Evolutionary conservation across 2,888 invertebrate genomes (phyloP), one percentile per base, ranked within the genome.

Genomic region (Habroteleia sp.): DNA sequence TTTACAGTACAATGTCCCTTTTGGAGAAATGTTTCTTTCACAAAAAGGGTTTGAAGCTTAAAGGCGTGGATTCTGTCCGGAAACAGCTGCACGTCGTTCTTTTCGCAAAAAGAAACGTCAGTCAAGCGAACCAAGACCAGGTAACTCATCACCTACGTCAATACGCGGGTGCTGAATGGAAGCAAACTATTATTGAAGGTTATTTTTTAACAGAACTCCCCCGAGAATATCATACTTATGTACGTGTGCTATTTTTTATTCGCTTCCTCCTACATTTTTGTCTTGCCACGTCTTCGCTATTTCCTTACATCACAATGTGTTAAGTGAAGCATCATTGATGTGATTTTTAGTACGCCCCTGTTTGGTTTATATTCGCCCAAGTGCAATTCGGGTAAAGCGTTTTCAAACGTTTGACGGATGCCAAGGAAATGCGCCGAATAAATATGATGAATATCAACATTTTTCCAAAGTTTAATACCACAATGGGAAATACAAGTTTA

Each of bases 101-200:
- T 62, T 42, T 33, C 17, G 50, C 37, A 44, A 65, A 62, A 72
- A 72, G 72, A 65, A 72, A 42, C 37, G 72, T 72, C 72, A 58
- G 72, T 65, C 63, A 72, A 58, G 56, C 54, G 58, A 65, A 29
- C 20, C 20, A 20, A 50, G 58, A 42, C 54, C 72, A 65, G 63
- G 65, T 72, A 72, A 48, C 54, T 63, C 63, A 42, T 72, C 56
- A 48, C 62, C 52, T 71, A 62, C 62, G 71, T 71, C 60, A 58
- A 50, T 69, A 50, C 50, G 10, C 25, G 25, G 8, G 5, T 13
- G 23, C 23, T 41, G 33, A 58, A 41, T 48, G 41, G 31, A 27
- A 23, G 23, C 13, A 23, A 65, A 44, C 68, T n/a, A n/a, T n/a
- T 58, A 68, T 58, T 54, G 68, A 56, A 48, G 31, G 41, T 35